Base-by-base conservation (phyloP, 1,140 invertebrate species). In the Alviniconcha marisindica region DNA sequence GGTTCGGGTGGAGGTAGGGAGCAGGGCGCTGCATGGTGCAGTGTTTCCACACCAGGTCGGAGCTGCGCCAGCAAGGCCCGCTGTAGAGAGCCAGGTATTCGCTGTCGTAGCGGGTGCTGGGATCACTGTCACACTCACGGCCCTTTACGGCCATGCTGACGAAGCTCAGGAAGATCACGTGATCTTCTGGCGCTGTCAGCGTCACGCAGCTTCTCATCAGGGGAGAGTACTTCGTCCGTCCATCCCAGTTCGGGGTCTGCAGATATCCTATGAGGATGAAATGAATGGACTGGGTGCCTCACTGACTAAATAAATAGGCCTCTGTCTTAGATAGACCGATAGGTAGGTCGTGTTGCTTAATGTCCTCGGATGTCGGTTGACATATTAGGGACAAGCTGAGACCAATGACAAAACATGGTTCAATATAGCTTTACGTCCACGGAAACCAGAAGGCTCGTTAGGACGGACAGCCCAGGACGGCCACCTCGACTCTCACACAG, bases 211-310 rank as follows among this genome's bases (percentile, higher is more conserved):
- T 78, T 21, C 36, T 40, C 51, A 78, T 78, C 24, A 60, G 40
- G 7, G 36, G 77, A 1, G 77, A 51, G 28, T 78, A 78, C 18
- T 5, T 1, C 18, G 44, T 78, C 2, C 2, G 24, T 10, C 51
- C 12, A 10, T 78, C 48, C 77, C 77, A 60, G 51, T 40, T n/a
- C 5, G 77, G 77, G 7, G 77, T 78, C 38, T 78, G 51, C 18
- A 78, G 2, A 44, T 60, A 78, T 31, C 77, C 77, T 78, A 40
- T 1, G 44, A 21, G 21, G 31, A 56, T 48, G 18, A 5, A 48
- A 10, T 48, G 18, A 48, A 48, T 5, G 18, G 44, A 10, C 44
- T 48, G 7, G 7, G 5, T 5, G 18, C 44, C 5, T 48, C 5
- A 48, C 44, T 48, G 5, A 10, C 44, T 48, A 10, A 18, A 18